These are phyloP conservation scores for Heliconius congener DNA, from an alignment of 1,140 invertebrate species.

Conservation along the genomic window DNA sequence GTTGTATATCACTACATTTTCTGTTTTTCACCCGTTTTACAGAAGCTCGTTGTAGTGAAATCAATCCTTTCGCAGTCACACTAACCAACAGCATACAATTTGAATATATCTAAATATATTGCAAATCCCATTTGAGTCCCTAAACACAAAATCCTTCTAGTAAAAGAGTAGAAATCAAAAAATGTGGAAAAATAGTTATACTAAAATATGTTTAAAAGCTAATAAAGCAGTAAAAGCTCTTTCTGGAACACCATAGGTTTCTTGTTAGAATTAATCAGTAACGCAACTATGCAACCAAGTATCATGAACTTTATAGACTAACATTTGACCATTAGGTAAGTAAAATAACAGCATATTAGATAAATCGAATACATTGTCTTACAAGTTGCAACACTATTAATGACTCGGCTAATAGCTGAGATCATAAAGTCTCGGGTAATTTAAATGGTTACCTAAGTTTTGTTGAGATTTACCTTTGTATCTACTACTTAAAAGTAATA, in stretches of 20 bases:
- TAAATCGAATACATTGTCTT: constrained; percentile 12
- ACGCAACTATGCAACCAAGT: background rate
- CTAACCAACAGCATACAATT: too few relatives aligned
- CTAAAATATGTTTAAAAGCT: background rate
- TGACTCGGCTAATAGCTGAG: constrained; percentile 1
- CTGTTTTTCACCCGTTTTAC: too few relatives aligned
- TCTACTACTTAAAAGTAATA: background rate
- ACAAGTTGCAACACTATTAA: constrained; percentile 15
- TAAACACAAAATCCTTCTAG: too few relatives aligned
- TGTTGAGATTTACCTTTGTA: background rate
- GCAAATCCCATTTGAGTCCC: too few relatives aligned
- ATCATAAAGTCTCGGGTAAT: background rate
- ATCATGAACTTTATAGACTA: constrained; percentile 9
- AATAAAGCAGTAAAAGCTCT: background rate
- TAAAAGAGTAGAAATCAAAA: too few relatives aligned
- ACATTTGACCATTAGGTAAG: constrained; percentile 11
- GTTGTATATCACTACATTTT: too few relatives aligned
- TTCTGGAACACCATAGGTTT: background rate
- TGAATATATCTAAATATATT: too few relatives aligned
- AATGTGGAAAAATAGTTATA: background rate
- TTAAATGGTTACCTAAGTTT: constrained; percentile 3
- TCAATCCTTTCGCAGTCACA: too few relatives aligned
- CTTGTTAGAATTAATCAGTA: constrained; percentile 8
- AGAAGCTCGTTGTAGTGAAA: too few relatives aligned
- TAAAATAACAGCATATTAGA: constrained; percentile 13